Percentiles rank a stretch among this genome's conserved stretches.
Conservation (phyloP, 1,140 invertebrate species). For the Bombus sibiricus region DNA sequence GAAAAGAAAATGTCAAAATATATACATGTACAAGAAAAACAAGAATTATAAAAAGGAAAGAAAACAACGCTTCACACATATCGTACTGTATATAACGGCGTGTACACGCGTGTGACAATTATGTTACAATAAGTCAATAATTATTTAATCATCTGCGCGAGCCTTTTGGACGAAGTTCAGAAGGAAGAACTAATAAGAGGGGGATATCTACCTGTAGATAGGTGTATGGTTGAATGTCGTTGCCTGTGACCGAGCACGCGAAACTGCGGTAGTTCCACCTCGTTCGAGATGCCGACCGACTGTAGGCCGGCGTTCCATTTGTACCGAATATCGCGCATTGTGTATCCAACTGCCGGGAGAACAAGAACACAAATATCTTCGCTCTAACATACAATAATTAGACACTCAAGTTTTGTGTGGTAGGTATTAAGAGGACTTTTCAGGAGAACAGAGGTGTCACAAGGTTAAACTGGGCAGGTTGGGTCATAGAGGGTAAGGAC, state of each 20-base stretch:
- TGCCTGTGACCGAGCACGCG: conserved; percentile 96
- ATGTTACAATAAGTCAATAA: conserved; percentile 32
- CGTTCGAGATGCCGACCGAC: conserved; percentile 95
- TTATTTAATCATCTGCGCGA: conserved; percentile 36
- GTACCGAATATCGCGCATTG: conserved; percentile 98
- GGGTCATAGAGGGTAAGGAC: neutral
- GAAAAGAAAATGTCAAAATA: neutral
- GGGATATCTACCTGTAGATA: conserved; percentile 94
- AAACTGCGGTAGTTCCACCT: conserved; percentile 97
- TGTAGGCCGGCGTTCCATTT: conserved; percentile 95
- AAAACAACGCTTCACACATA: neutral
- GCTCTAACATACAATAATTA: conserved; percentile 81
- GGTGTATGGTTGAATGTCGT: conserved; percentile 94
- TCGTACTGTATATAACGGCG: conserved; percentile 3
- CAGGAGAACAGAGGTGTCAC: conserved; percentile 1
- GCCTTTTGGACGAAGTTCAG: conserved; percentile 61
- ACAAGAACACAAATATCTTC: conserved; percentile 85
- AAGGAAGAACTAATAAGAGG: conserved; percentile 69
- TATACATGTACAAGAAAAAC: neutral
- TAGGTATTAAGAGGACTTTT: conserved; percentile 19
- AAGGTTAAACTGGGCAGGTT: neutral
- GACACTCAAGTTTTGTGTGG: conserved; percentile 62
- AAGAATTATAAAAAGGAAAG: neutral
- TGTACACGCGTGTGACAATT: conserved; percentile 41
- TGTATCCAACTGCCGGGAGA: conserved; percentile 94